These are phyloP conservation scores for Helostoma temminkii DNA, from an alignment of 2,797 vertebrate genomes.

Conservation along the genomic window DNA sequence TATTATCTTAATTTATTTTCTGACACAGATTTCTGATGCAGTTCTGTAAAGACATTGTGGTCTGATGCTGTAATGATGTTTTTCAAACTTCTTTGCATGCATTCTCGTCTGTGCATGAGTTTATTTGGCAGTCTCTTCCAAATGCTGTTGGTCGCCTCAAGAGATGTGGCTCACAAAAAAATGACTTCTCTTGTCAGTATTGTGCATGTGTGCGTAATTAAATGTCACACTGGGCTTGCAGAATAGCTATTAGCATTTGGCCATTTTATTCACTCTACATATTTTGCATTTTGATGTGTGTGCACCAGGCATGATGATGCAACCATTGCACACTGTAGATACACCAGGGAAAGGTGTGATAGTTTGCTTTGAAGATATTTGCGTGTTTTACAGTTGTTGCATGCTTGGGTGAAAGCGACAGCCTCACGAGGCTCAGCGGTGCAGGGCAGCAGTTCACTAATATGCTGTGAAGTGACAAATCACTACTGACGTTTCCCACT, in stretches of 20 bases:
- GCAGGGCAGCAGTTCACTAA: constrained; percentile 5
- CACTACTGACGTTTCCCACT: constrained; percentile 28
- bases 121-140: constrained; percentile 4
- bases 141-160: constrained; percentile 6
- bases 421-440: background rate
- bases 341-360: constrained; percentile 4
- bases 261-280: constrained; percentile 40
- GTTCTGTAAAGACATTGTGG: background rate
- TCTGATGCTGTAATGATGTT: background rate
- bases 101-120: background rate
- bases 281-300: constrained; percentile 35
- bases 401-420: background rate
- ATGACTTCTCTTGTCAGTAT: constrained; percentile 34
- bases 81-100: background rate
- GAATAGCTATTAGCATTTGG: constrained; percentile 61
- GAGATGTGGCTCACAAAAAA: constrained; percentile 13
- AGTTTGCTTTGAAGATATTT: constrained; percentile 1
- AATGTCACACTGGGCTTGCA: constrained; percentile 60
- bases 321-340: background rate
- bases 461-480: constrained; percentile 50
- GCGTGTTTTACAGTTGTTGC: constrained; percentile 6
- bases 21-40: background rate
- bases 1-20: background rate
- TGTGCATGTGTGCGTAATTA: constrained; percentile 52
- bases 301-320: constrained; percentile 6